Conservation (phyloP, 2,888 invertebrate species). For the Conistra vaccinii region DNA sequence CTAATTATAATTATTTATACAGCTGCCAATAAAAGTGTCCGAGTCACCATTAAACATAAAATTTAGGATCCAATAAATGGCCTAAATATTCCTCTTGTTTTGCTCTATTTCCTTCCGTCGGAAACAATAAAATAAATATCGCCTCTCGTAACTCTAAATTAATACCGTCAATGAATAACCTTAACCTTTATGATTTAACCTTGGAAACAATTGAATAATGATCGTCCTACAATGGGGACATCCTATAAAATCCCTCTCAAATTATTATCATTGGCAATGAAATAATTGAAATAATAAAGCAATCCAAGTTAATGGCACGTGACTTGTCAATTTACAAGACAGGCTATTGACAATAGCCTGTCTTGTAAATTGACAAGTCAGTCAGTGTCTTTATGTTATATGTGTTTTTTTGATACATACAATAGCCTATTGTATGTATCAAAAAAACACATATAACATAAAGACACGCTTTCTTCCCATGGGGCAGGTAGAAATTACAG, state of each 20-base stretch:
- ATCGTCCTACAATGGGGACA: conserved; percentile 60
- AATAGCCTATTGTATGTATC: not conserved
- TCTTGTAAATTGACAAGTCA: too few species aligned
- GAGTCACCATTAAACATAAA: conserved; percentile 38
- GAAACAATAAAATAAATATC: conserved; percentile 53
- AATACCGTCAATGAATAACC: conserved; percentile 58
- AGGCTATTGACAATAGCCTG: too few species aligned
- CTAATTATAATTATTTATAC: conserved; percentile 27
- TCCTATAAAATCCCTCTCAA: conserved; percentile 64
- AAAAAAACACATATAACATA: not conserved
- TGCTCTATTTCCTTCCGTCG: conserved; percentile 44
- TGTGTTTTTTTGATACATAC: not conserved
- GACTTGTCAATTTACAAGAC: not conserved
- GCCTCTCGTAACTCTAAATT: conserved; percentile 52
- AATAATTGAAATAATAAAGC: conserved; percentile 48
- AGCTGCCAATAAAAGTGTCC: conserved; percentile 41
- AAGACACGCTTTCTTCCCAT: not conserved
- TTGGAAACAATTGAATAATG: conserved; percentile 72
- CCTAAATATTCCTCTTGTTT: conserved; percentile 28
- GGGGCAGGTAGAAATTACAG: not conserved
- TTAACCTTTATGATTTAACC: conserved; percentile 67
- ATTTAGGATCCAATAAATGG: conserved; percentile 51
- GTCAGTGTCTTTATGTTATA: not conserved
- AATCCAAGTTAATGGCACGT: conserved; percentile 23
- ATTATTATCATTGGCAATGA: conserved; percentile 59